Percentiles rank a stretch among this genome's conserved stretches.
Evolutionary conservation across 2,113 vertebrate genomes (phyloP).

Genomic region (Sciurus niger): DNA sequence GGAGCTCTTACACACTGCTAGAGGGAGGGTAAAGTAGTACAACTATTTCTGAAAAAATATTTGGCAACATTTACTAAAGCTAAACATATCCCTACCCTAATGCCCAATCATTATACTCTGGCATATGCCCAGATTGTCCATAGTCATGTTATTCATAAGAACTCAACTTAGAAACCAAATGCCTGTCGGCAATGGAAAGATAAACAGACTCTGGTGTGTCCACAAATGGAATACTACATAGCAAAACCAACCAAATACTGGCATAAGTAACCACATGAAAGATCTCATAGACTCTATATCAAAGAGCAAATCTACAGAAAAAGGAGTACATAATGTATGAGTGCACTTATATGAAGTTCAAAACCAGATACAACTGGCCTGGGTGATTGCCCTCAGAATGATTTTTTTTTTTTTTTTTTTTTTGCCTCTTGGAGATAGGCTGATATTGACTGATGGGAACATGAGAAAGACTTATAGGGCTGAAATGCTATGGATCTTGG

Average conservation of each 20-base stretch:
- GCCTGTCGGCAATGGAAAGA: background rate
- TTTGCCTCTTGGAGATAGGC: background rate
- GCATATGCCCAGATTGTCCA: background rate
- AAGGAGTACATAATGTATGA: background rate
- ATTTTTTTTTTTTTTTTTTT: background rate
- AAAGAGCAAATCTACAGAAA: background rate
- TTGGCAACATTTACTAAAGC: background rate
- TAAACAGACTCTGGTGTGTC: background rate
- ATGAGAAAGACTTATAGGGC: background rate
- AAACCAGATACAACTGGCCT: background rate
- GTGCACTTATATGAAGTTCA: background rate
- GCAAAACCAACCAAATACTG: background rate
- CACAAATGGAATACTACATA: background rate
- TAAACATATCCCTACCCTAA: background rate
- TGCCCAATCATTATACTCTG: background rate
- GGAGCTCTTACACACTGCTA: background rate
- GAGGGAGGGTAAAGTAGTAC: background rate
- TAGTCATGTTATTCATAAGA: background rate
- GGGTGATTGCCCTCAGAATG: background rate
- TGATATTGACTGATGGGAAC: background rate
- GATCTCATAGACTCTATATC: background rate
- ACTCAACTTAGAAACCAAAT: background rate
- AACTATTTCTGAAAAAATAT: background rate
- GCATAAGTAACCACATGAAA: background rate
- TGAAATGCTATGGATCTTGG: slow-evolving; percentile 4